phyloP scores from a whole-genome alignment of 1,140 invertebrate species.

The Lordiphosa mommai region DNA sequence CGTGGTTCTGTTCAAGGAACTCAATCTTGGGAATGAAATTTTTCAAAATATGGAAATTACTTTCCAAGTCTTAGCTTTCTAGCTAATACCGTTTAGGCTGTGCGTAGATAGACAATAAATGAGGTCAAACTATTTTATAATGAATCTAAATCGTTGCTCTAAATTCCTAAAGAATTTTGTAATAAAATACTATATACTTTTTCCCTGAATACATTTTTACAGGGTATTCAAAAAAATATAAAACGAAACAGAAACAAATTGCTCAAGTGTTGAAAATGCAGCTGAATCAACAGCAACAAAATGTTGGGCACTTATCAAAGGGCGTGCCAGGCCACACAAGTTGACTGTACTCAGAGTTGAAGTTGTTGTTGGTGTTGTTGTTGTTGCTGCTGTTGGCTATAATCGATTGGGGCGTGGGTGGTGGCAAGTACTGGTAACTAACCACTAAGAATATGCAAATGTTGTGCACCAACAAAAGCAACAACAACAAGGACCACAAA shows the following conservation, averaged over 20 bases:
- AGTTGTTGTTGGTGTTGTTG: too few species aligned
- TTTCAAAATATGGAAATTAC: too few species aligned
- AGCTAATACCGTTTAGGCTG: too few species aligned
- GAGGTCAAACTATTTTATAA: too few species aligned
- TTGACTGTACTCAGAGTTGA: background rate
- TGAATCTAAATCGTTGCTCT: too few species aligned
- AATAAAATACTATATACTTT: background rate
- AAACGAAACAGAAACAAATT: constrained; percentile 53
- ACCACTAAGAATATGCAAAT: constrained; percentile 24
- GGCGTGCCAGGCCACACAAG: constrained; percentile 12
- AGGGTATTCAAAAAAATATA: constrained; percentile 22
- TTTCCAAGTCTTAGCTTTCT: too few species aligned
- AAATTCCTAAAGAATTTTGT: background rate
- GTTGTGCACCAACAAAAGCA: constrained; percentile 23
- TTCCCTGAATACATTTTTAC: background rate
- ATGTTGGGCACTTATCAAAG: constrained; percentile 57
- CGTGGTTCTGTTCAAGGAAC: too few species aligned
- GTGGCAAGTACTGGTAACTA: constrained; percentile 53
- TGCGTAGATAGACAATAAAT: too few species aligned
- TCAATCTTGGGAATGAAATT: too few species aligned
- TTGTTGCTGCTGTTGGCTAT: constrained; percentile 20
- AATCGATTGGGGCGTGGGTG: constrained; percentile 51
- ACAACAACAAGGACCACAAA: constrained; percentile 1
- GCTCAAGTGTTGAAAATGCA: constrained; percentile 65
- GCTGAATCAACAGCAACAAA: constrained; percentile 66